A percentile compares a stretch with the other conserved stretches of the same genome.
Conservation (phyloP, 2,113 vertebrate species). For the Festucalex cinctus region DNA sequence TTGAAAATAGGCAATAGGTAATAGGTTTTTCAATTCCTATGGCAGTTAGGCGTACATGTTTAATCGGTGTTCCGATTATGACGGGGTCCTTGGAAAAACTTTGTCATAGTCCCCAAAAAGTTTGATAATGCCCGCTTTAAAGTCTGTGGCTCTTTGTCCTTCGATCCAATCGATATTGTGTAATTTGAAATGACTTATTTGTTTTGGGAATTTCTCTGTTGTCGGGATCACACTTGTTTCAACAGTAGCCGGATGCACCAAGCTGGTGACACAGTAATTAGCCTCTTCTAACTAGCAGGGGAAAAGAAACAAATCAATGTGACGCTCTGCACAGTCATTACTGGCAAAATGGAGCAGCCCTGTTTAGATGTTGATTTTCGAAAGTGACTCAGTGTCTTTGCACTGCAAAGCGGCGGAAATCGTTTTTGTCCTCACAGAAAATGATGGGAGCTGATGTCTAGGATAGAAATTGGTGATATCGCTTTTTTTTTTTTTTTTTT, state of each 20-base stretch:
- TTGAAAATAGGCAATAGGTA: too few species aligned
- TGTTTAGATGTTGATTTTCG: slow-evolving; percentile 38
- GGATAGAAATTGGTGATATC: not conserved
- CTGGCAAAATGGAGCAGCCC: slow-evolving; percentile 19
- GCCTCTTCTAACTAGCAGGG: slow-evolving; percentile 35
- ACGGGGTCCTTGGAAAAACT: too few species aligned
- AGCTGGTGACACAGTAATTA: slow-evolving; percentile 51
- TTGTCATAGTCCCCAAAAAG: too few species aligned
- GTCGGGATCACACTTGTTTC: not conserved
- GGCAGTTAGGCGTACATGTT: too few species aligned
- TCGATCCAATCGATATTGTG: not conserved
- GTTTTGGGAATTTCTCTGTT: not conserved
- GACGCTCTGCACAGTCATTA: slow-evolving; percentile 35
- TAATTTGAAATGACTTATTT: not conserved
- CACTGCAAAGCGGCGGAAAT: not conserved
- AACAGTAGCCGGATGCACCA: not conserved
- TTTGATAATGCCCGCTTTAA: too few species aligned
- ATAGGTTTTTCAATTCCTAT: too few species aligned
- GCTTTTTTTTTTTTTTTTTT: too few species aligned
- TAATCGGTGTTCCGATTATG: too few species aligned
- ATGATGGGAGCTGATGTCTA: slow-evolving; percentile 5
- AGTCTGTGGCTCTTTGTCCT: not conserved
- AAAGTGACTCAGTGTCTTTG: slow-evolving; percentile 7
- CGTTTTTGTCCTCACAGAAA: not conserved
- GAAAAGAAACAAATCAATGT: slow-evolving; percentile 45